These are phyloP conservation scores for Eulemur rubriventer DNA, from an alignment of 2,797 vertebrate species.

Conservation along the genomic window DNA sequence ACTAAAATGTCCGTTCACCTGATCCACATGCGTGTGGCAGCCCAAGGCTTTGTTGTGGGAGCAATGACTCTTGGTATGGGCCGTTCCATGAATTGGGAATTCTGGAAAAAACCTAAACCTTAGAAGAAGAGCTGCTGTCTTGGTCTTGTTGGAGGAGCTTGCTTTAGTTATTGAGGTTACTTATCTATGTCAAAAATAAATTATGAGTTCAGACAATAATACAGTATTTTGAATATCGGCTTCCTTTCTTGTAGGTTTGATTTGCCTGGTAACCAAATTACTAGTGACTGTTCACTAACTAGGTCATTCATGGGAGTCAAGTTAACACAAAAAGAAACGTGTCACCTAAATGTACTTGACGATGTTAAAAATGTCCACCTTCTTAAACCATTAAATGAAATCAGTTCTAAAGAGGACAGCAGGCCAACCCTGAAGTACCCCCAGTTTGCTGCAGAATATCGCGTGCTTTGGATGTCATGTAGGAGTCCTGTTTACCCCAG, in stretches of 20 bases:
- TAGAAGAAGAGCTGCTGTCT: conserved; percentile 73
- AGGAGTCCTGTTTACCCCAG: neutral
- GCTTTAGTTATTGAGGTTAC: conserved; percentile 61
- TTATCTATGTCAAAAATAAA: conserved; percentile 61
- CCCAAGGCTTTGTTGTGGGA: conserved; percentile 96
- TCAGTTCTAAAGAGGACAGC: neutral
- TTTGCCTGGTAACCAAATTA: conserved; percentile 26
- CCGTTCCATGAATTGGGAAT: conserved; percentile 93
- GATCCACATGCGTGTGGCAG: conserved; percentile 95
- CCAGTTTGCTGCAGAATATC: neutral
- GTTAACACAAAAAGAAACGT: neutral
- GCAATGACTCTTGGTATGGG: conserved; percentile 94
- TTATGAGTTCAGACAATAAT: conserved; percentile 5
- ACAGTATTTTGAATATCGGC: conserved; percentile 16
- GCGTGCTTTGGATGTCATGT: neutral
- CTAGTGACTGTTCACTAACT: neutral
- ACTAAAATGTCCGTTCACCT: conserved; percentile 95
- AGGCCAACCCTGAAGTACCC: neutral
- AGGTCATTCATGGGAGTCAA: neutral
- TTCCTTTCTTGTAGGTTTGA: conserved; percentile 31
- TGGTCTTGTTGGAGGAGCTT: conserved; percentile 48
- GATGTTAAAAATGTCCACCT: neutral
- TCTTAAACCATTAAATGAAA: neutral
- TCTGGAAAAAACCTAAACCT: conserved; percentile 86
- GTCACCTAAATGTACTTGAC: neutral